Evolutionary conservation across 2,797 vertebrate species (phyloP).

Genomic region (Typhlichthys subterraneus): DNA sequence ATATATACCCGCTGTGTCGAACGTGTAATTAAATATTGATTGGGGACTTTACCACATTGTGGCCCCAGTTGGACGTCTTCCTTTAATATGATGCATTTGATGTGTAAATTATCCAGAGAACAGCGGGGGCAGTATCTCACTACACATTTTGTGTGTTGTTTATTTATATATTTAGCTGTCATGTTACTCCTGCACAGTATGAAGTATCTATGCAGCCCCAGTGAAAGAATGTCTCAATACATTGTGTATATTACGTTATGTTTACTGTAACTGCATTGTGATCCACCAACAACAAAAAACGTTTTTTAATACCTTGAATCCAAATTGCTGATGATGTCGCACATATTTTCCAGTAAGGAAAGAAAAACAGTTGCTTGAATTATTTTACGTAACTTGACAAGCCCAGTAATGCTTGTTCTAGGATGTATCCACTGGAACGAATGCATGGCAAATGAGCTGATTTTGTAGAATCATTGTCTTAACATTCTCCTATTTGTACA

Average conservation of each 20-base stretch:
- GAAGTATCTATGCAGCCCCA: conserved; percentile 36
- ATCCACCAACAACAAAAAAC: conserved; percentile 8
- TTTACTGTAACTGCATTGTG: conserved; percentile 25
- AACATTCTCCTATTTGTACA: conserved; percentile 52
- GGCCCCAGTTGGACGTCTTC: conserved; percentile 64
- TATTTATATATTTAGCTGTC: conserved; percentile 76
- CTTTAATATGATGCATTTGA: conserved; percentile 70
- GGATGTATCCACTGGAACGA: conserved; percentile 55
- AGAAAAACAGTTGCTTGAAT: conserved; percentile 45
- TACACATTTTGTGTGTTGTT: conserved; percentile 69
- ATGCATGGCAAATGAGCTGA: conserved; percentile 57
- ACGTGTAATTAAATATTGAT: conserved; percentile 81
- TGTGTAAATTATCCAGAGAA: conserved; percentile 74
- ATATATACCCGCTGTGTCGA: conserved; percentile 69
- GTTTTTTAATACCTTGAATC: conserved; percentile 38
- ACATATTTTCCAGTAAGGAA: conserved; percentile 59
- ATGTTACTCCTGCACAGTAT: conserved; percentile 60
- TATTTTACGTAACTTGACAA: conserved; percentile 32
- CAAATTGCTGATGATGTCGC: conserved; percentile 73
- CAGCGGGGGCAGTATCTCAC: conserved; percentile 59
- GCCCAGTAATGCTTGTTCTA: conserved; percentile 51
- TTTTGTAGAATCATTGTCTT: conserved; percentile 32
- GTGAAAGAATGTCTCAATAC: conserved; percentile 42
- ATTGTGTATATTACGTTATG: conserved; percentile 29
- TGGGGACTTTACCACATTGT: conserved; percentile 71